Evolutionary conservation across 2,888 invertebrate species (phyloP).

Genomic region (Arctia plantaginis): DNA sequence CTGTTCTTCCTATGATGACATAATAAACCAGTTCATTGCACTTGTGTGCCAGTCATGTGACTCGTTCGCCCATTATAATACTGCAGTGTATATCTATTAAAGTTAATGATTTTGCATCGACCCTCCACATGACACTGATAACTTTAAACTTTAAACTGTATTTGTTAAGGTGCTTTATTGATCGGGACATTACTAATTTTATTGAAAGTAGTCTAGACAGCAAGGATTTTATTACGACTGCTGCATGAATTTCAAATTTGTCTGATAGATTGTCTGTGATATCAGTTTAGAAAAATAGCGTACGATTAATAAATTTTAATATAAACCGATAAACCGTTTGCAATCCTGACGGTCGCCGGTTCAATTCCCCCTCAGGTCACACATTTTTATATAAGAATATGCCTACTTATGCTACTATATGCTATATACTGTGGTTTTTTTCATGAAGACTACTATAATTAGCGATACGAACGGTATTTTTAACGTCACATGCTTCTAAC

Average conservation of each 20-base stretch:
- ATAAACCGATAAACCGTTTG: too few species aligned
- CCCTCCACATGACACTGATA: background rate
- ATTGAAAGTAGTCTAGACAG: constrained; percentile 35
- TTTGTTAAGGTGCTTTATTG: constrained; percentile 1
- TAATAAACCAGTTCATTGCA: constrained; percentile 47
- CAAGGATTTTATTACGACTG: constrained; percentile 25
- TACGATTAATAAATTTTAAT: background rate
- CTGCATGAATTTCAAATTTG: constrained; percentile 25
- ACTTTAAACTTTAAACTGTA: constrained; percentile 15
- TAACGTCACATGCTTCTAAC: too few species aligned
- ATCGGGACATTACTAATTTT: background rate
- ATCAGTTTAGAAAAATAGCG: constrained; percentile 9
- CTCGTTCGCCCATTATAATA: constrained; percentile 30
- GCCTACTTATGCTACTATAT: background rate
- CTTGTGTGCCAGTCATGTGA: constrained; percentile 40
- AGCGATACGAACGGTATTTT: too few species aligned
- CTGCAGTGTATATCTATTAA: constrained; percentile 29
- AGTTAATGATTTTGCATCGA: constrained; percentile 21
- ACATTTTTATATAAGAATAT: background rate
- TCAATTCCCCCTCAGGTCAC: background rate
- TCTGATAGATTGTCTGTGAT: constrained; percentile 21
- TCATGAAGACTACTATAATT: background rate
- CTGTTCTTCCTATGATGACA: constrained; percentile 32
- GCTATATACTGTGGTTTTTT: background rate
- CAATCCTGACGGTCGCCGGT: too few species aligned